Percentiles rank a stretch among this genome's conserved stretches.
phyloP scores from a whole-genome alignment of 2,797 vertebrate species.

The Manis pentadactyla region DNA sequence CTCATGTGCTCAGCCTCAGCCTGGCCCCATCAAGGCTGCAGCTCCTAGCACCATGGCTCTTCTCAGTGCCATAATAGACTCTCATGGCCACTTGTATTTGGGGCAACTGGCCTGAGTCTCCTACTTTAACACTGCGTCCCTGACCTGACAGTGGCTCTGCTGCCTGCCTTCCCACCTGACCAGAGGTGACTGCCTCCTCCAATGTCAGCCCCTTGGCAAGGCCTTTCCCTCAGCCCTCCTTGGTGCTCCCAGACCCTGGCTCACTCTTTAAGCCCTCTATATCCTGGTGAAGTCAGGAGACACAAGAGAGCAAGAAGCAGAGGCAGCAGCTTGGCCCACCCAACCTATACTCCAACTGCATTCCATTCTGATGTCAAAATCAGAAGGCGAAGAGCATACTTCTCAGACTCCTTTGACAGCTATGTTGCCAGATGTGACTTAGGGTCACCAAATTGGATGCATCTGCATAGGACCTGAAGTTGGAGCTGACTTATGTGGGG shows the following conservation, averaged over 20 bases:
- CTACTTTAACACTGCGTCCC: not conserved
- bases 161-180: not conserved
- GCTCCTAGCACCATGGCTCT: not conserved
- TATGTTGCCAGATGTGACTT: not conserved
- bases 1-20: not conserved
- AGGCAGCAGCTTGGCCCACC: not conserved
- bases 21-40: not conserved
- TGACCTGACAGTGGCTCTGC: not conserved
- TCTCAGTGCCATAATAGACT: not conserved
- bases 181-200: not conserved
- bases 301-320: not conserved
- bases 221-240: not conserved
- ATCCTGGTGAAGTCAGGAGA: not conserved
- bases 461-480: not conserved
- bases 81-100: no score
- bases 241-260: not conserved
- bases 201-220: not conserved
- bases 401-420: not conserved
- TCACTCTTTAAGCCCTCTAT: not conserved
- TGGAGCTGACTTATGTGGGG: not conserved
- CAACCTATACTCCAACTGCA: not conserved
- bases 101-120: not conserved
- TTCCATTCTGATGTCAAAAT: not conserved
- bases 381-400: not conserved
- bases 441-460: not conserved